Evolutionary conservation across 1,140 invertebrate genomes (phyloP), one percentile per base, ranked within the genome.

Genomic region (Ladona fulva): DNA sequence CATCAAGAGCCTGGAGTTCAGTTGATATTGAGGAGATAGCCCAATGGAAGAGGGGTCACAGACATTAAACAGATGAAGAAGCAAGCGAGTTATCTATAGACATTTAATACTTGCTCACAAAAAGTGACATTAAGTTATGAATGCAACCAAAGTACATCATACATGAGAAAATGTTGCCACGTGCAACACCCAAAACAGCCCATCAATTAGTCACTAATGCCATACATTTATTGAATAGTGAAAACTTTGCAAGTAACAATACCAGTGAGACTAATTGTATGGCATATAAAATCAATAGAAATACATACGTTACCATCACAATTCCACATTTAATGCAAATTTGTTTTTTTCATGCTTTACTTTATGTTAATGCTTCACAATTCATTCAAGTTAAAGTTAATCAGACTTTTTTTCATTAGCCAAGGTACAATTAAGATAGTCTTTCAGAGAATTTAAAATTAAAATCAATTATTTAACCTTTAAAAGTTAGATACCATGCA

Each of bases 1-100:
- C 75, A 42, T 76, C 75, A 37, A 76, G 25, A 76, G n/a, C 75
- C 75, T 76, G 75, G 25, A 76, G 75, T 24, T 29, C 42, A 76
- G 75, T 76, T 37, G 75, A 76, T 76, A 37, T 24, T 42, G 42
- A 37, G 75, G 42, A 76, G 75, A 42, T 29, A 37, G 42, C 25
- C 42, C 75, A 29, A 76, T 76, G 75, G 52, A 66, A 66, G 52
- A 66, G 52, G 29, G 52, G 52, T 66, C 52, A 66, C 52, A 66
- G 52, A 66, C 52, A 66, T 66, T 66, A 66, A 66, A 66, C 52
- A 66, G 52, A 66, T 66, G n/a, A 66, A 66, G 52, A 66, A 66
- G 52, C 52, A 66, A 66, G 52, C 52, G 52, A 66, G 52, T 66
- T 66, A 66, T 66, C 52, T 66, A 66, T 16, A 66, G 52, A 66